phyloP scores from a whole-genome alignment of 2,113 vertebrate species.

The Eudyptes chrysolophus region DNA sequence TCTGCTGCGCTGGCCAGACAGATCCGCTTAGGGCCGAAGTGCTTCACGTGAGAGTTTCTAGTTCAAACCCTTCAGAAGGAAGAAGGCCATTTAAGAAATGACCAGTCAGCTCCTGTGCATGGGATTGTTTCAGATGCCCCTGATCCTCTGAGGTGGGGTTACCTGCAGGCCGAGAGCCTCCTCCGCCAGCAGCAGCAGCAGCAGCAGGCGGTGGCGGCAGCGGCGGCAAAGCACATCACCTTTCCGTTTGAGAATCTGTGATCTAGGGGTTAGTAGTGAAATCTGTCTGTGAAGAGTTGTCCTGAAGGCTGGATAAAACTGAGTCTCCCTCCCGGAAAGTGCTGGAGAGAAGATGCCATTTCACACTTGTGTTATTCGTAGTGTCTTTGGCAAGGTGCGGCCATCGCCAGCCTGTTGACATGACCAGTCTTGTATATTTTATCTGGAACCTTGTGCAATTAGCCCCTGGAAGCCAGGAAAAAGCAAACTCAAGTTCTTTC shows the following conservation, averaged over 20 bases:
- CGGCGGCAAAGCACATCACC: neutral
- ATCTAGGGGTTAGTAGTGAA: neutral
- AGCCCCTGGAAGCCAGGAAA: neutral
- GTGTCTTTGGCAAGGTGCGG: neutral
- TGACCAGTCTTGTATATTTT: neutral
- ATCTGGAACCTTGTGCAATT: neutral
- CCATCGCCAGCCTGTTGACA: neutral
- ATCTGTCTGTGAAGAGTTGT: neutral
- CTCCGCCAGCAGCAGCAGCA: neutral
- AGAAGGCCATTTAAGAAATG: neutral
- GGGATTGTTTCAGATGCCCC: neutral
- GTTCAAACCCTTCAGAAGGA: neutral
- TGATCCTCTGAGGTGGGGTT: neutral
- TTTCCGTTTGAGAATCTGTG: neutral
- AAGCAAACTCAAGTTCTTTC: neutral
- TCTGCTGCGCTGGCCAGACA: neutral
- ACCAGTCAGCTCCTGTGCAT: rapidly evolving
- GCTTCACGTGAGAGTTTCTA: neutral
- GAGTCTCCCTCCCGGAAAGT: neutral
- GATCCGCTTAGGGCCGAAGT: neutral
- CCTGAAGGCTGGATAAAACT: neutral
- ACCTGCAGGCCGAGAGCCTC: neutral
- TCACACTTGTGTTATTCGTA: neutral
- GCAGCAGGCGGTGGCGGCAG: too few species aligned
- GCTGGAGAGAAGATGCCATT: neutral